Percentiles rank a stretch among this genome's conserved stretches.
Conservation (phyloP, 1,140 invertebrate species). For the Pissodes strobi region DNA sequence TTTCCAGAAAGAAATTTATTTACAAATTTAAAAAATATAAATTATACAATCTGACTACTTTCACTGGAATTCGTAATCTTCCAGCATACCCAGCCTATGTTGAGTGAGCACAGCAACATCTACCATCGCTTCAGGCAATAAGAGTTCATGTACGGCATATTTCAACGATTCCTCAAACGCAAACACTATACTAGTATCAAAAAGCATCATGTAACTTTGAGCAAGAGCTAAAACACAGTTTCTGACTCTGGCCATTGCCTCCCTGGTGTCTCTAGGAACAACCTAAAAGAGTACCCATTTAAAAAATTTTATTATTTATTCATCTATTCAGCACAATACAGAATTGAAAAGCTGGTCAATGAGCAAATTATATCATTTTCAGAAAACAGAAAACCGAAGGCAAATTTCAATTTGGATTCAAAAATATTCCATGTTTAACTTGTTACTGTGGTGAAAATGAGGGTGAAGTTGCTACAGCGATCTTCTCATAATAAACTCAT, state of each 20-base stretch:
- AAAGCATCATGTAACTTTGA: slow-evolving; percentile 84
- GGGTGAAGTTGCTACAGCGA: no score
- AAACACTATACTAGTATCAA: slow-evolving; percentile 89
- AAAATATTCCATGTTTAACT: no score
- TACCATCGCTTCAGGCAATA: slow-evolving; percentile 80
- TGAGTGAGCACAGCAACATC: slow-evolving; percentile 76
- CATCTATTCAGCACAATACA: neutral
- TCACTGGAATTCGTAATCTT: slow-evolving; percentile 41
- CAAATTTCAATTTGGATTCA: no score
- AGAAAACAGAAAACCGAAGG: no score
- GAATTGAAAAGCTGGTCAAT: no score
- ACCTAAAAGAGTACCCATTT: slow-evolving; percentile 62
- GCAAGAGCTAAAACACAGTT: slow-evolving; percentile 89
- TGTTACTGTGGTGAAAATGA: no score
- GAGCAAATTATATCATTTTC: no score
- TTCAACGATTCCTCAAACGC: slow-evolving; percentile 89
- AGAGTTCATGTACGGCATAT: slow-evolving; percentile 77
- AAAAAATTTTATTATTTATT: slow-evolving; percentile 2
- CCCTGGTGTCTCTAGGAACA: slow-evolving; percentile 71
- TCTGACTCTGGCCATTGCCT: slow-evolving; percentile 82
- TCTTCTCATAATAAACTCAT: no score
- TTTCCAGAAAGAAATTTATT: no score
- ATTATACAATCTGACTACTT: no score
- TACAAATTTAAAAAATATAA: no score
- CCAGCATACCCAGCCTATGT: slow-evolving; percentile 60